Evolutionary conservation across 1,140 invertebrate species (phyloP).

Genomic region (Marisa cornuarietis): DNA sequence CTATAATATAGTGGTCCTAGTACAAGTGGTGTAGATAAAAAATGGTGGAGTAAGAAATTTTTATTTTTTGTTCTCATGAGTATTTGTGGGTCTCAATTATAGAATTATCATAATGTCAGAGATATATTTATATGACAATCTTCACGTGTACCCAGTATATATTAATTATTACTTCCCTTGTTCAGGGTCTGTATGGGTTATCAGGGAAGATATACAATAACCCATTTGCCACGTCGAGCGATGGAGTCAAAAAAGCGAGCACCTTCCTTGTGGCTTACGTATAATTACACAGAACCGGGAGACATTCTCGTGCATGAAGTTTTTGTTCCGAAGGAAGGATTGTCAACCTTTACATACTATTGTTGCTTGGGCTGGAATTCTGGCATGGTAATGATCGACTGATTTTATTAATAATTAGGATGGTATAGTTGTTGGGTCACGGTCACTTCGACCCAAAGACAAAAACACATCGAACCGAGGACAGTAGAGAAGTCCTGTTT

Average conservation of each 20-base stretch:
- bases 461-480: neutral
- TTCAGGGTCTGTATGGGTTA: neutral
- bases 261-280: constrained; percentile 33
- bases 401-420: neutral
- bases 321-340: constrained; percentile 29
- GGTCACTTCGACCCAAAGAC: neutral
- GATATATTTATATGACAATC: too few species aligned
- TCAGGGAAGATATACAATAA: too few species aligned
- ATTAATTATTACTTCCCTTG: neutral
- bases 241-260: constrained; percentile 27
- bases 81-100: too few species aligned
- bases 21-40: too few species aligned
- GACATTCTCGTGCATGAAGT: constrained; percentile 44
- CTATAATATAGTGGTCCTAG: too few species aligned
- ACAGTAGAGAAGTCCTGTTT: neutral
- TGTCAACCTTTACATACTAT: constrained; percentile 37
- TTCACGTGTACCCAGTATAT: too few species aligned
- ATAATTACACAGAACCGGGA: constrained; percentile 27
- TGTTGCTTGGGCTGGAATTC: constrained; percentile 44
- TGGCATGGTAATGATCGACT: constrained; percentile 9
- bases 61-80: too few species aligned
- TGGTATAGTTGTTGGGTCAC: neutral
- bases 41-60: too few species aligned
- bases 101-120: too few species aligned
- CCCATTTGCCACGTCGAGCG: too few species aligned